Evolutionary conservation across 2,113 vertebrate genomes (phyloP), one percentile per base, ranked within the genome.

Genomic region (Cyanocitta stelleri): DNA sequence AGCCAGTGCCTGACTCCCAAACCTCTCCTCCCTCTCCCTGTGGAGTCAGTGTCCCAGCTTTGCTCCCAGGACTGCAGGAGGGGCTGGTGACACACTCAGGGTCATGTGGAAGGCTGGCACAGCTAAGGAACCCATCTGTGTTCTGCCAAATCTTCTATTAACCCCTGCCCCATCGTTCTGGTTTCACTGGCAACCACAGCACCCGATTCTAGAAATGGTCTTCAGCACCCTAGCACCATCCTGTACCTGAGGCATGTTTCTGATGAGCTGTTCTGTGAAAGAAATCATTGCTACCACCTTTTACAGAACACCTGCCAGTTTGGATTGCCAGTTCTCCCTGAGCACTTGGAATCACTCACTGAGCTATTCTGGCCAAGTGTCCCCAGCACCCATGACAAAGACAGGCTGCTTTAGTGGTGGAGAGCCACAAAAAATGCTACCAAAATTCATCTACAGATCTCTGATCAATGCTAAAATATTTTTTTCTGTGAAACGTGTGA

Each of bases 191-290:
- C 19, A 69, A 14, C 11, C 26, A 12, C 8, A 37, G 59, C 44
- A 39, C 32, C 13, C 7, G 52, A 9, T 20, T 37, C 61, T 6
- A 37, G 30, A 58, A 49, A 73, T 10, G 27, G 2, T 14, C 37
- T 37, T 5, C 30, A 41, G 68, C 13, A 35, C 6, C 64, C 59
- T 1, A 16, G 18, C 15, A 16, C 26, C 30, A 27, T 16, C 55
- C 63, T 30, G 32, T 5, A 10, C 22, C 37, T 1, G 35, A 67
- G 61, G 35, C 0, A 1, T 4, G 4, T 12, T 52, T 66, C 2
- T 37, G 52, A 37, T 20, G 23, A 77, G 49, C 24, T 33, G 0
- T 18, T 32, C 48, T 44, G 24, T 26, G 51, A 54, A 26, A 51
- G 26, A 29, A 87, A 41, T 51, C 46, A 22, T 2, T 52, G 29